Percentiles rank a stretch among this genome's conserved stretches.
phyloP scores from a whole-genome alignment of 2,113 vertebrate species.

The Rhea pennata region DNA sequence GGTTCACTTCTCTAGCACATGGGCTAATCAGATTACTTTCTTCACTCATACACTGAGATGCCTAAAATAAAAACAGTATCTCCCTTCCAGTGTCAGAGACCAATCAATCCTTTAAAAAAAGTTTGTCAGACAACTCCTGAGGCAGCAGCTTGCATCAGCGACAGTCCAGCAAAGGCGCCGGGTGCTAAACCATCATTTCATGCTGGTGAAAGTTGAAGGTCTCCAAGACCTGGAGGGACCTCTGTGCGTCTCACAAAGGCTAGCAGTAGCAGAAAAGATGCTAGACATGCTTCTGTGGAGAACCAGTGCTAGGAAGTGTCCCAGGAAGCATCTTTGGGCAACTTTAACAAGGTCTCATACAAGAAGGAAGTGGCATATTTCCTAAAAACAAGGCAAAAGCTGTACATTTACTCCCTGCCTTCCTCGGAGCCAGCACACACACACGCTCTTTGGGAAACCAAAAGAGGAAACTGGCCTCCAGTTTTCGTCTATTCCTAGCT shows the following conservation, averaged over 20 bases:
- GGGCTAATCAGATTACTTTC: slow-evolving; percentile 42
- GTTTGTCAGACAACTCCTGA: neutral
- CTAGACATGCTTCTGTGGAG: neutral
- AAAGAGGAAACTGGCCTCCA: neutral
- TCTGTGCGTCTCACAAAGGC: neutral
- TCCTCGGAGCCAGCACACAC: neutral
- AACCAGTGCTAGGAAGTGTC: neutral
- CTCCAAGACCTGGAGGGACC: neutral
- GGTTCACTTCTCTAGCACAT: slow-evolving; percentile 34
- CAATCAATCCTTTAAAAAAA: neutral
- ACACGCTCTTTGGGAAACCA: neutral
- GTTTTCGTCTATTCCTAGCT: neutral
- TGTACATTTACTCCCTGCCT: neutral
- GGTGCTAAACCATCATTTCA: neutral
- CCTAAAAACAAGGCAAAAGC: neutral
- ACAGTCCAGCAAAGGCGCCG: neutral
- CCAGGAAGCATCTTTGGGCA: neutral
- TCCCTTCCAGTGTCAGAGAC: neutral
- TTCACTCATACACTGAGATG: slow-evolving; percentile 11
- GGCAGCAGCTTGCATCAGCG: neutral
- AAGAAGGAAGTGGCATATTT: neutral
- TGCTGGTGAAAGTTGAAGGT: neutral
- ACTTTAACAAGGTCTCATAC: neutral
- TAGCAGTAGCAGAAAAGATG: neutral
- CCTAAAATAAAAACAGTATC: slow-evolving; percentile 37